phyloP scores from a whole-genome alignment of 1,140 invertebrate genomes.

The Medauroidea extradentata region DNA sequence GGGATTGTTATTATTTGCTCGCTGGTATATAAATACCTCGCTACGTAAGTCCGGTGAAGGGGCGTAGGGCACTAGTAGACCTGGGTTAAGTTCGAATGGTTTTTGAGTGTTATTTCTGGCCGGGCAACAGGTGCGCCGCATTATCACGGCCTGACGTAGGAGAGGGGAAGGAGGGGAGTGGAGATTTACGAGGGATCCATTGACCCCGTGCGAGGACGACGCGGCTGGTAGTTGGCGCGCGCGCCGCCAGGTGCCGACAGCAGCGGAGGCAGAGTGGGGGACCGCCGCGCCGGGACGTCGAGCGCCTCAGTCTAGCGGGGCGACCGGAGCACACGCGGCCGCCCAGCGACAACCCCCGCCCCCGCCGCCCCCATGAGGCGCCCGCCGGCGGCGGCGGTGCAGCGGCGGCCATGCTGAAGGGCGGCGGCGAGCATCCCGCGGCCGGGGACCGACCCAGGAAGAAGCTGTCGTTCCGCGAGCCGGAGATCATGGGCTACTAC shows the following conservation, averaged over 20 bases:
- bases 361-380: background rate
- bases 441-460: slow-evolving; percentile 59
- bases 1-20: too few relatives aligned
- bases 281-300: background rate
- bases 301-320: too few relatives aligned
- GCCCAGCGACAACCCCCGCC: background rate
- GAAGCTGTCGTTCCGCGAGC: slow-evolving; percentile 80
- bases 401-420: slow-evolving; percentile 16
- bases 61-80: too few relatives aligned
- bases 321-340: background rate
- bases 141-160: too few relatives aligned
- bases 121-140: too few relatives aligned
- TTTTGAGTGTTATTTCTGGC: too few relatives aligned
- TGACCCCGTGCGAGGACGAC: too few relatives aligned
- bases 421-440: background rate
- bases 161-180: too few relatives aligned
- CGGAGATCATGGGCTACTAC: slow-evolving; percentile 59
- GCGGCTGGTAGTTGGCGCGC: slow-evolving; percentile 7
- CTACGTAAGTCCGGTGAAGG: too few relatives aligned
- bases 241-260: slow-evolving; percentile 2
- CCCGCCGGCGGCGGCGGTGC: background rate
- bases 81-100: too few relatives aligned
- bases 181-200: too few relatives aligned
- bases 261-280: background rate
- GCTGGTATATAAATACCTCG: too few relatives aligned